Evolutionary conservation across 2,888 invertebrate genomes (phyloP), one percentile per base, ranked within the genome.

Genomic region (Noctua fimbriata): DNA sequence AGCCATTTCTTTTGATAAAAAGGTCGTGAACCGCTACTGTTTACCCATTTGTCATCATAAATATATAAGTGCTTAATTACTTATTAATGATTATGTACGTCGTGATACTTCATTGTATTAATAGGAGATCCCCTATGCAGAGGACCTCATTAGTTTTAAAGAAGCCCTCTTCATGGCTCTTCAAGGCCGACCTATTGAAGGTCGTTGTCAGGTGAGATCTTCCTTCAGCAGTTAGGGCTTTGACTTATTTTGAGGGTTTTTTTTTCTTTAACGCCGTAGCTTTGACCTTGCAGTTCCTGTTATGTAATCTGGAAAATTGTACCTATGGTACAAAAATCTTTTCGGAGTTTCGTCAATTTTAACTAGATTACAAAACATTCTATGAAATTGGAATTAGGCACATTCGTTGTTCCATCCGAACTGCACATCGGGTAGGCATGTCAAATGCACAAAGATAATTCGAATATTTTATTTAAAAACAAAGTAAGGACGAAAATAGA

Each of bases 401-500:
- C 14, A 63, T 49, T 24, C 49, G 9, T 9, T 66, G n/a, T 47
- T 24, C 18, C 49, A 49, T 49, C 16, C n/a, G 12, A 21, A 79
- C 24, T 79, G 1, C 7, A 41, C 24, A 60, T 28, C 41, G 36
- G 67, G 55, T 41, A 52, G 32, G 16, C 14, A n/a, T 44, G 49
- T 41, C 32, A 10, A n/a, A 65, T 52, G 44, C 1, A 55, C 16
- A 78, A 79, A 58, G 66, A 67, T 55, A 41, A 36, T 7, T 3
- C 18, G 0, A 55, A 78, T 28, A 67, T 52, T 77, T 77, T 24
- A 16, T 10, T 28, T 49, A 14, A 5, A 47, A 44, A 44, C 44
- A 1, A 44, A 44, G 44, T 44, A 44, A 44, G 44, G 44, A 44
- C 10, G 12, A 41, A 66, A 78, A 78, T 21, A 55, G 77, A 63